phyloP scores from a whole-genome alignment of 2,888 invertebrate species.

The Plebejus melissa region DNA sequence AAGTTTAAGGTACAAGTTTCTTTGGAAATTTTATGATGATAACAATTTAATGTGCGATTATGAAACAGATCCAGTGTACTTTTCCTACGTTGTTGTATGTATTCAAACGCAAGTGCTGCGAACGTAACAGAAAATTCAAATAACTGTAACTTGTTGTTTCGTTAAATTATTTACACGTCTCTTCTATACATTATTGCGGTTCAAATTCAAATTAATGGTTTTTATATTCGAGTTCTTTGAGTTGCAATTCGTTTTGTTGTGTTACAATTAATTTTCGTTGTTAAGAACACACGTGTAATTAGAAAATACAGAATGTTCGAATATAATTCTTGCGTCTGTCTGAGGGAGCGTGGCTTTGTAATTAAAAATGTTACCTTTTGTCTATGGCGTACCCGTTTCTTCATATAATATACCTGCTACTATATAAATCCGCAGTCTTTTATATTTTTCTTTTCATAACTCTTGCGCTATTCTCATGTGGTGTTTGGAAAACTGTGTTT shows the following conservation, averaged over 20 bases:
- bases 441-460: constrained; percentile 17
- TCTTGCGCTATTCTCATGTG: constrained; percentile 2
- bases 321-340: constrained; percentile 49
- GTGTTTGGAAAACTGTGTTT: background rate
- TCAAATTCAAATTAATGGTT: constrained; percentile 47
- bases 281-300: constrained; percentile 64
- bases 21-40: background rate
- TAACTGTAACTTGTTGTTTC: constrained; percentile 52
- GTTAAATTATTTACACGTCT: constrained; percentile 57
- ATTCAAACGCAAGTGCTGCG: background rate
- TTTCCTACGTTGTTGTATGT: background rate
- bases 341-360: constrained; percentile 39
- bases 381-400: constrained; percentile 32
- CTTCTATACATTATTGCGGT: constrained; percentile 62
- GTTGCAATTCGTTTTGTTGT: constrained; percentile 57
- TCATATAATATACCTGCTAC: constrained; percentile 16
- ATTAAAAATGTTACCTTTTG: constrained; percentile 44
- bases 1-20: background rate
- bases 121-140: constrained; percentile 39
- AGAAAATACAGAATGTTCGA: constrained; percentile 54
- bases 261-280: constrained; percentile 66
- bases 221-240: constrained; percentile 48
- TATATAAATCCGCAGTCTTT: constrained; percentile 15
- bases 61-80: background rate
- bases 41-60: background rate